Evolutionary conservation across 2,888 invertebrate genomes (phyloP).

Genomic region (Slavum lentiscoides): DNA sequence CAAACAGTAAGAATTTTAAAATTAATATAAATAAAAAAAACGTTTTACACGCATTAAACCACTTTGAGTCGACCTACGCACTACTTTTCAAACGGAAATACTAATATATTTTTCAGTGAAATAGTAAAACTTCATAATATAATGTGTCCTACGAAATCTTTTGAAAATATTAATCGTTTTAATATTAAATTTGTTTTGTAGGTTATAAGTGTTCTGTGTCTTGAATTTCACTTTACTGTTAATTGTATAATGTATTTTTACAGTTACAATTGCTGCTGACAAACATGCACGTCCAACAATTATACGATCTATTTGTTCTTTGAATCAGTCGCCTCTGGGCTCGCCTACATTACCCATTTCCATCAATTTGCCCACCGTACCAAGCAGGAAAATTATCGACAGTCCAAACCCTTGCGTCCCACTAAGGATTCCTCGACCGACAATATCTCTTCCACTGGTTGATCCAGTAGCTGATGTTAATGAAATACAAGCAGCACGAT

Average conservation of each 20-base stretch:
- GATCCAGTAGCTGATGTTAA: conserved; percentile 58
- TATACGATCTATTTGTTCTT: conserved; percentile 23
- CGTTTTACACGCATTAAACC: too few relatives aligned
- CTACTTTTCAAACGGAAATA: too few relatives aligned
- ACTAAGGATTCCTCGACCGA: conserved; percentile 35
- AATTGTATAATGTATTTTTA: not conserved
- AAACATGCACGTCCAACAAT: conserved; percentile 10
- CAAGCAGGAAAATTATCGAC: conserved; percentile 44
- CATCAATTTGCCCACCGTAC: conserved; percentile 38
- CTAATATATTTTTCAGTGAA: too few relatives aligned
- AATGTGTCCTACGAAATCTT: too few relatives aligned
- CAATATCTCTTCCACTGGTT: conserved; percentile 46
- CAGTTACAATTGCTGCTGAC: conserved; percentile 39
- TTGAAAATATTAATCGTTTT: too few relatives aligned
- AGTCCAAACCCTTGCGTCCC: conserved; percentile 39
- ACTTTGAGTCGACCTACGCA: too few relatives aligned
- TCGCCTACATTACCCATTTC: conserved; percentile 29
- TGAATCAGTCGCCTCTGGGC: conserved; percentile 19
- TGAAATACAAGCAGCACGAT: conserved; percentile 72
- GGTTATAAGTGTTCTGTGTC: too few relatives aligned
- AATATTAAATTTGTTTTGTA: too few relatives aligned
- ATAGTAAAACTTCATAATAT: too few relatives aligned
- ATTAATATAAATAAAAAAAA: not conserved
- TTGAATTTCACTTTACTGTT: not conserved
- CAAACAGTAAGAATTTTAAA: conserved; percentile 29